Base-by-base conservation (phyloP, 2,797 vertebrate genomes). In the Anguilla megastoma region DNA sequence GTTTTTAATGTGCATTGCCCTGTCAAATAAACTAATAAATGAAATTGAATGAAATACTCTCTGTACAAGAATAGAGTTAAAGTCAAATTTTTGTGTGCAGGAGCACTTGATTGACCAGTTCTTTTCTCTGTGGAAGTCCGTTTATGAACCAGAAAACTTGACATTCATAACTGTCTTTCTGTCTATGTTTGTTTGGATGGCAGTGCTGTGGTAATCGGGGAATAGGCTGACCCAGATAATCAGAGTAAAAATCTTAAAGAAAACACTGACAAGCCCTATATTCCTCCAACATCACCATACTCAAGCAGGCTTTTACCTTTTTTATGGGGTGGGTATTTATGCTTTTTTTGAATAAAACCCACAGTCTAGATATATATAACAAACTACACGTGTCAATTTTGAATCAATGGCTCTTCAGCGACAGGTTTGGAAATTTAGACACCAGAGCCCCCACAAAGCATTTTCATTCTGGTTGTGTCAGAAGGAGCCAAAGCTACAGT, bases 211-310 rank as follows among this genome's bases (percentile, higher is more conserved):
- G 45, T 48, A 50, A 82, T 82, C 12, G 21, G 41, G 45, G 79
- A 50, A 82, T 82, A 48, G 45, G 21, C 41, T 82, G 45, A 48
- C 79, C 79, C 79, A 82, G 41, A 82, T 50, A 82, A 82, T 82
- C 79, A 50, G 18, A 24, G 45, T 3, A 18, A 41, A 30, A 30
- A 71, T 71, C 6, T 30, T 71, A 69, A 27, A 12, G 71, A 76
- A 76, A 36, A 36, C 33, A 76, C 41, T n/a, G 18, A 50, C 2
- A 82, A 50, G 9, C 21, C 45, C 9, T 82, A 82, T 50, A 45
- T 16, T 58, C 56, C 33, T 21, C 24, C 45, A 82, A 48, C 21
- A 14, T n/a, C 79, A 24, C 7, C 45, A 24, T n/a, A 82, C 45
- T 41, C 66, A 10, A 71, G 33, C 5, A 33, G 16, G 16, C 36